Evolutionary conservation across 2,113 vertebrate genomes (phyloP).

Genomic region (Daphoenositta chrysoptera): DNA sequence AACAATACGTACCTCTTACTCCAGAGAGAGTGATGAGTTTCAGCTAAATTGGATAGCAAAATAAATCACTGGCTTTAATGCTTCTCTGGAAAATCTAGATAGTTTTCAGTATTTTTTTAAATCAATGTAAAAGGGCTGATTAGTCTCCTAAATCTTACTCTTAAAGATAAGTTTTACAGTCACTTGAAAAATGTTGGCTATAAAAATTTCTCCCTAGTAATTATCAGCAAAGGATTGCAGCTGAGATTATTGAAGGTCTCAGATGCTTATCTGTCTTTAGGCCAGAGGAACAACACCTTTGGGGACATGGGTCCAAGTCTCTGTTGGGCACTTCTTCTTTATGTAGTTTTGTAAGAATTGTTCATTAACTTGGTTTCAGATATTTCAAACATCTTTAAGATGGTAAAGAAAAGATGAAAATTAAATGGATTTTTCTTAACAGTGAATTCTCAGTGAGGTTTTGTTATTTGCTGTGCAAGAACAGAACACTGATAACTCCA

Average conservation of each 20-base stretch:
- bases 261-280: background rate
- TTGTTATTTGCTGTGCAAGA: background rate
- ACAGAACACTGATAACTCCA: background rate
- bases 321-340: background rate
- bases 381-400: background rate
- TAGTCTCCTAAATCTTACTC: background rate
- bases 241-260: background rate
- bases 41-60: background rate
- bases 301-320: background rate
- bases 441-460: background rate
- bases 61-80: background rate
- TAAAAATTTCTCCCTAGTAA: background rate
- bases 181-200: background rate
- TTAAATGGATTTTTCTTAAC: background rate
- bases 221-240: background rate
- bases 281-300: background rate
- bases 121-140: background rate
- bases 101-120: background rate
- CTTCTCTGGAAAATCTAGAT: background rate
- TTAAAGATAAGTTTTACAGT: background rate
- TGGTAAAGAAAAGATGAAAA: background rate
- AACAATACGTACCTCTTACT: background rate
- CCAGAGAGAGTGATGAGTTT: background rate
- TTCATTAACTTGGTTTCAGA: background rate
- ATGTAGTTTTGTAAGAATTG: background rate